Conservation (phyloP, 2,113 vertebrate genomes). For the Anhinga anhinga region DNA sequence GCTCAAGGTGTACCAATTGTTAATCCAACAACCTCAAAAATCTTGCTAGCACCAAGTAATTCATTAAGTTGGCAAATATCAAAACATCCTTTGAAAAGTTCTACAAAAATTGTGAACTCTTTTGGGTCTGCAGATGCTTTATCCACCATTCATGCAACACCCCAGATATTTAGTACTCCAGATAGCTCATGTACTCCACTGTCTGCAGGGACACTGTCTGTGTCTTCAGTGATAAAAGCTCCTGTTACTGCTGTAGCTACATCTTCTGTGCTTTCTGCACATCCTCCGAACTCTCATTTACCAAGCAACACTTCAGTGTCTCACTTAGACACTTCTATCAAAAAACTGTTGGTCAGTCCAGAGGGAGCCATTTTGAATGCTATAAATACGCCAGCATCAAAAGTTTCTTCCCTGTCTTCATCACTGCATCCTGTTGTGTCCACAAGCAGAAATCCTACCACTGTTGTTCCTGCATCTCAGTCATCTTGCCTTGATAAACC, state of each 20-base stretch:
- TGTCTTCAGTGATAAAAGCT: constrained; percentile 68
- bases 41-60: constrained; percentile 58
- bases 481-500: constrained; percentile 73
- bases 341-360: constrained; percentile 88
- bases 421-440: constrained; percentile 73
- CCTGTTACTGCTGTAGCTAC: constrained; percentile 48
- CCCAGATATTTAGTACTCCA: constrained; percentile 71
- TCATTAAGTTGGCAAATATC: constrained; percentile 61
- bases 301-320: constrained; percentile 67
- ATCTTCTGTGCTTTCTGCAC: constrained; percentile 68
- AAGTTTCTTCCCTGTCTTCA: constrained; percentile 67
- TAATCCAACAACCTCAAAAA: constrained; percentile 64
- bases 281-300: constrained; percentile 52
- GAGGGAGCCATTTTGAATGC: constrained; percentile 88
- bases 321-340: constrained; percentile 76
- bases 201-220: constrained; percentile 41
- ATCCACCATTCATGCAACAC: constrained; percentile 77
- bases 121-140: constrained; percentile 74
- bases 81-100: constrained; percentile 69
- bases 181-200: constrained; percentile 64
- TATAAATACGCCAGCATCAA: constrained; percentile 74
- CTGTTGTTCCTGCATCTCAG: constrained; percentile 70
- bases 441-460: constrained; percentile 66
- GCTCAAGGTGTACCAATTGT: constrained; percentile 31
- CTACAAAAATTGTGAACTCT: constrained; percentile 80